phyloP scores from a whole-genome alignment of 2,888 invertebrate genomes.

The Drosophila flavopinicola region DNA sequence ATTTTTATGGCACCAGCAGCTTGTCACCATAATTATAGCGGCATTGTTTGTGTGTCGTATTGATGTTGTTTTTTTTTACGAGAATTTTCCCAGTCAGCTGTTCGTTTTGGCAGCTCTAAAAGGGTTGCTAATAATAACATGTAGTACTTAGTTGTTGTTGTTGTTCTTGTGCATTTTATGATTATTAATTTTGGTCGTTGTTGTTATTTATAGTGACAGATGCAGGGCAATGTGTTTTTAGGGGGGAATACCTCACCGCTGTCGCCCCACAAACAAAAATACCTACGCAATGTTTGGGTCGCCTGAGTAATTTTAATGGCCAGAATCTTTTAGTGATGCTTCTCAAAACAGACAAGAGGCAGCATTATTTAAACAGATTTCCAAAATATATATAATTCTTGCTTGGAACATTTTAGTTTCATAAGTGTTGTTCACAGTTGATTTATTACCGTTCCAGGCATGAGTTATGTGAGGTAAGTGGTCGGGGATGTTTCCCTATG shows the following conservation, averaged over 20 bases:
- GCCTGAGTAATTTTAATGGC: constrained; percentile 50
- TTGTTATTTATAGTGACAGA: constrained; percentile 71
- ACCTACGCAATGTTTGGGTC: constrained; percentile 27
- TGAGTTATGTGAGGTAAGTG: constrained; percentile 39
- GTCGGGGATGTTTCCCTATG: not conserved
- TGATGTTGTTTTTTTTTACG: constrained; percentile 14
- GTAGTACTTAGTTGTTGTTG: constrained; percentile 27
- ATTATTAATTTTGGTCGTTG: constrained; percentile 62
- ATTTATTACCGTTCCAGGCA: constrained; percentile 33
- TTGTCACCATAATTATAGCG: constrained; percentile 67
- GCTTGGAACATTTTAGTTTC: constrained; percentile 26
- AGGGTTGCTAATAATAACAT: constrained; percentile 66
- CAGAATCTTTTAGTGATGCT: constrained; percentile 52
- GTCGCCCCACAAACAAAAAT: constrained; percentile 11
- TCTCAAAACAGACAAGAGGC: constrained; percentile 8
- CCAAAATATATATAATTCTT: constrained; percentile 16
- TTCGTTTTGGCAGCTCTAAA: constrained; percentile 43
- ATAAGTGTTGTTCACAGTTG: constrained; percentile 39
- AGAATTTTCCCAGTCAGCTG: constrained; percentile 33
- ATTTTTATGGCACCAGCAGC: constrained; percentile 43
- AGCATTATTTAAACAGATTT: constrained; percentile 37
- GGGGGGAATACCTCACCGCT: not conserved
- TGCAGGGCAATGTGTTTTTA: constrained; percentile 69
- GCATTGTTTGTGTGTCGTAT: constrained; percentile 29
- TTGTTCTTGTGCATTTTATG: constrained; percentile 51